Evolutionary conservation across 2,888 invertebrate genomes (phyloP).

Genomic region (Nephrotoma flavescens): DNA sequence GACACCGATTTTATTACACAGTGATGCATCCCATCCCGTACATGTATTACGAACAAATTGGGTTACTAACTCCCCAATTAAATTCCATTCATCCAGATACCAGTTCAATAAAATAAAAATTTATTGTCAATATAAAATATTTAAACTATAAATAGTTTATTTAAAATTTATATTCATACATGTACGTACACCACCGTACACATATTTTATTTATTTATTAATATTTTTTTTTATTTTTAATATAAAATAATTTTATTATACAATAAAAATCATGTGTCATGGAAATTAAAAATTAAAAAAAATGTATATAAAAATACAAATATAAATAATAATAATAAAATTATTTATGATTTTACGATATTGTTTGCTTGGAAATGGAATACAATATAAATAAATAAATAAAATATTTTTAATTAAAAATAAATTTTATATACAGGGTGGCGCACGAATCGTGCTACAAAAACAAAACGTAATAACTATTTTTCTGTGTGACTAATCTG

Average conservation of each 20-base stretch:
- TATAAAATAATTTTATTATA: neutral
- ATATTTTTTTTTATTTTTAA: neutral
- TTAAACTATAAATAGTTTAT: neutral
- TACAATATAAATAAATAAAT: neutral
- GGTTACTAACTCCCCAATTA: too few relatives aligned
- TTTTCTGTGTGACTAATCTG: too few relatives aligned
- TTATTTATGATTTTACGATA: neutral
- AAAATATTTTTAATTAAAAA: neutral
- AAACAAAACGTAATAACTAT: too few relatives aligned
- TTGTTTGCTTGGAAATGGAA: neutral
- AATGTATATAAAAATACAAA: neutral
- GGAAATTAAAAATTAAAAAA: neutral
- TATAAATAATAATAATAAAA: neutral
- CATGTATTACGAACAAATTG: neutral
- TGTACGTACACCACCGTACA: too few relatives aligned
- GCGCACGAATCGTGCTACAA: too few relatives aligned
- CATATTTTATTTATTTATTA: neutral
- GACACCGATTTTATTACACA: neutral
- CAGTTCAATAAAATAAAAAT: neutral
- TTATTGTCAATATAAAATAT: neutral
- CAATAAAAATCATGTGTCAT: neutral
- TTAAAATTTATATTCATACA: neutral
- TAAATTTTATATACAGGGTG: neutral
- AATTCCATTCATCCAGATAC: too few relatives aligned
- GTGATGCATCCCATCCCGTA: neutral